Evolutionary conservation across 1,140 invertebrate species (phyloP), one percentile per base, ranked within the genome.

Genomic region (Oryctes rhinoceros): DNA sequence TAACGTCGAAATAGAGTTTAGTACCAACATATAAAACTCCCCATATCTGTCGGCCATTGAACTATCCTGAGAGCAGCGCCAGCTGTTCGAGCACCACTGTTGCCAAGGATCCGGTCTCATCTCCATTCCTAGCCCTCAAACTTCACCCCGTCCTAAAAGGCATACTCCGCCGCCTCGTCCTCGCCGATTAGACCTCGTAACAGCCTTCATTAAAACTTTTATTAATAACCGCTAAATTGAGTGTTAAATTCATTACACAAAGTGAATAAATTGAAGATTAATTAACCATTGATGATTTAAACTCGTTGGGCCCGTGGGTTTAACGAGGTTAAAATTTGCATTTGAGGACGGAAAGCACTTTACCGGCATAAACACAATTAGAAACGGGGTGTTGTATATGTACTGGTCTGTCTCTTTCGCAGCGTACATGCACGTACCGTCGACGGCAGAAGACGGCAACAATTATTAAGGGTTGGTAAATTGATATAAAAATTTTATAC

Each of bases 241-340:
- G 88, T 88, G 88, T 88, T 88, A 88, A 88, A 88, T 88, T 88
- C 87, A 88, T 88, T 88, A 88, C 84, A 88, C 85, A 88, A 88
- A 88, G 88, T 88, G 88, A 88, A 88, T 88, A 88, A 88, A 88
- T 88, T 88, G 88, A 87, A 88, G 87, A 88, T 88, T 88, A 88
- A 88, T 88, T 88, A 88, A 88, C 86, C 88, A 88, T 88, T 88
- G 88, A 88, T 88, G 87, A 88, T 87, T 87, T 88, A 88, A 88
- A 87, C 86, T 87, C 86, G 87, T 85, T 87, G 85, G 86, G 85
- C 86, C 86, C 84, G 84, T 85, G 84, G 80, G 83, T 84, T 85
- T 88, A 88, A 88, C 85, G 81, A 88, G 87, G 86, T 88, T 88
- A 88, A 88, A 87, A 88, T 88, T 88, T 88, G 87, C 87, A 88